Evolutionary conservation across 1,140 invertebrate genomes (phyloP), one percentile per base, ranked within the genome.

Genomic region (Physella acuta): DNA sequence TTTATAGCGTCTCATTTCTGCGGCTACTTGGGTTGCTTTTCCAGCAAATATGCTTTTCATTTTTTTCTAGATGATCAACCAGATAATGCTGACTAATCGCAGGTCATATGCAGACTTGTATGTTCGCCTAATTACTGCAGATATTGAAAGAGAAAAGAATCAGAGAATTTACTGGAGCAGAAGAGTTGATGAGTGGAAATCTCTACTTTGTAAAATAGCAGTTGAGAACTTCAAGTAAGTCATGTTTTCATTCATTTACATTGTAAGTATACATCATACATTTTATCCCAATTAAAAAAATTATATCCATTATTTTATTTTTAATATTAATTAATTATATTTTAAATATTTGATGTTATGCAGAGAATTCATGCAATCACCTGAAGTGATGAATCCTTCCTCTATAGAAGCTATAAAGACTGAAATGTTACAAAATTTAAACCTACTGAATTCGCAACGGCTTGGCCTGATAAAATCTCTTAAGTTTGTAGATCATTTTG

Each of bases 101-200:
- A 55, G 79, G 64, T 78, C 80, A 3, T 85, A 83, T 70, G 78
- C 81, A 5, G 82, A 85, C 62, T 72, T 85, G 11, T 79, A 75
- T 73, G 74, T 79, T 0, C 76, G 80, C 39, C 72, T 85, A 31
- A 76, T 84, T 72, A 79, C 82, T 11, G 75, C 77, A 26, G 83
- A 84, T 70, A 79, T 84, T 20, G 84, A 85, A 60, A 71, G 82
- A 58, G 84, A 85, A 73, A 79, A 78, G 49, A 74, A 75, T 44
- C 80, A 82, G 51, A 78, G 81, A 70, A 74, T 72, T 1, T 58
- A 68, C n/a, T 85, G 79, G 82, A 73, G 67, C 33, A 30, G 71
- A 69, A 71, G 79, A 28, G 62, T 79, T 26, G 76, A 79, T 26
- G 75, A 83, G 62, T 85, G 83, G 82, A 79, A 77, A 74, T 68